These are phyloP conservation scores for Horisme vitalbata DNA, from an alignment of 2,888 invertebrate species.

Conservation along the genomic window DNA sequence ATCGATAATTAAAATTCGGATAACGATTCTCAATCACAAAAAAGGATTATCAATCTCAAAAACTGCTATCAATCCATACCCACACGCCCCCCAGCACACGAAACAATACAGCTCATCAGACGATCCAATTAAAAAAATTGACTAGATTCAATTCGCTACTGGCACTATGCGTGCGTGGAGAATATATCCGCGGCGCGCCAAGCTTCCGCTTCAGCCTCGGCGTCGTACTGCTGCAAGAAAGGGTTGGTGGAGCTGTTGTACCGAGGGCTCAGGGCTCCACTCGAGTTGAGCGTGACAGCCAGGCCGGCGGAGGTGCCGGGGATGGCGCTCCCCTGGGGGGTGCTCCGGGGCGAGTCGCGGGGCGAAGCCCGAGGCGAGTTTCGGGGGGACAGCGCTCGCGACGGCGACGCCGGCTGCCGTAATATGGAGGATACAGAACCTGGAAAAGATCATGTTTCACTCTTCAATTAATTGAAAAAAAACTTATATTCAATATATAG, in stretches of 20 bases:
- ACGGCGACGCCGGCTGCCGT: slow-evolving; percentile 68
- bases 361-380: slow-evolving; percentile 59
- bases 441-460: too few species aligned
- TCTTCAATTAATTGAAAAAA: too few species aligned
- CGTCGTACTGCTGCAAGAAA: slow-evolving; percentile 82
- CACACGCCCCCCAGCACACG: slow-evolving; percentile 73
- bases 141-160: slow-evolving; percentile 80
- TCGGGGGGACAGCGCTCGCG: slow-evolving; percentile 66
- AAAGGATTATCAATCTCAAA: background rate
- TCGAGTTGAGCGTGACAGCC: slow-evolving; percentile 82
- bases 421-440: slow-evolving; percentile 76
- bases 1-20: background rate
- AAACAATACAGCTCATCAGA: slow-evolving; percentile 75
- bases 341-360: slow-evolving; percentile 42
- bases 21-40: too few species aligned
- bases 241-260: slow-evolving; percentile 82
- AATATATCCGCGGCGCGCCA: slow-evolving; percentile 77
- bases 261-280: slow-evolving; percentile 61
- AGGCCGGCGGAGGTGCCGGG: slow-evolving; percentile 84
- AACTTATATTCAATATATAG: too few species aligned
- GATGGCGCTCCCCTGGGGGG: slow-evolving; percentile 69
- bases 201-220: slow-evolving; percentile 75
- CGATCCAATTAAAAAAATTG: slow-evolving; percentile 78
- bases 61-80: slow-evolving; percentile 35
- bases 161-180: slow-evolving; percentile 77